Base-by-base conservation (phyloP, 2,797 vertebrate species). In the Pseudochaenichthys georgianus region DNA sequence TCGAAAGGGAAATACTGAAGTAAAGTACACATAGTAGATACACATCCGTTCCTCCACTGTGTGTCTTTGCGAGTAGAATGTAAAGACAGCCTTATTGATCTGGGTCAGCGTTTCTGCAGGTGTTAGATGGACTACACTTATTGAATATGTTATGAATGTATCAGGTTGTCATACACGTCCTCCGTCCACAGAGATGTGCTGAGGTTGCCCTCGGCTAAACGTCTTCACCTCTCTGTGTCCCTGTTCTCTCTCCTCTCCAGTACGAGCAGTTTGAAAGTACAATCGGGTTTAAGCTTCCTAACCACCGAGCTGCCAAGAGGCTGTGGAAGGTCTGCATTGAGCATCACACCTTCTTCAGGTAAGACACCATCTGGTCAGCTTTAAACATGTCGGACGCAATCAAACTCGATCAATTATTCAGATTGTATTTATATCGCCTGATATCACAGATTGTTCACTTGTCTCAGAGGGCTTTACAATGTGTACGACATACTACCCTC, bases 241-340 rank as follows among this genome's bases (percentile, higher is more conserved):
- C 13, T 67, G 13, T 46, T 48, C 16, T 70, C 28, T 70, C 43
- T 61, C 52, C 28, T 19, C 19, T 70, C 31, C 72, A 95, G 95
- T 95, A 95, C 13, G 95, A 96, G 64, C 95, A 95, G 87, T 96
- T 96, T 87, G 98, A 99, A 90, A 99, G 98, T 88, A 99, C 98
- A 38, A 99, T 99, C 16, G 98, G 98, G 77, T 99, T 99, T 87
- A 99, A 99, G 91, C 96, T 99, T 75, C 97, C 97, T 15, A 98
- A 99, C 93, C 98, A 99, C 92, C 95, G 98, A 88, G 97, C 98
- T 0, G 98, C 98, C 71, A 99, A 99, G 93, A 96, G 96, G 76
- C 95, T 99, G 69, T 99, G 98, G 98, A 99, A 99, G 87, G 98
- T 99, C 93, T 99, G 98, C 96, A 99, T 99, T 1, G 98, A 99